Evolutionary conservation across 2,797 vertebrate species (phyloP).

Genomic region (Ctenochaetus hawaiiensis): DNA sequence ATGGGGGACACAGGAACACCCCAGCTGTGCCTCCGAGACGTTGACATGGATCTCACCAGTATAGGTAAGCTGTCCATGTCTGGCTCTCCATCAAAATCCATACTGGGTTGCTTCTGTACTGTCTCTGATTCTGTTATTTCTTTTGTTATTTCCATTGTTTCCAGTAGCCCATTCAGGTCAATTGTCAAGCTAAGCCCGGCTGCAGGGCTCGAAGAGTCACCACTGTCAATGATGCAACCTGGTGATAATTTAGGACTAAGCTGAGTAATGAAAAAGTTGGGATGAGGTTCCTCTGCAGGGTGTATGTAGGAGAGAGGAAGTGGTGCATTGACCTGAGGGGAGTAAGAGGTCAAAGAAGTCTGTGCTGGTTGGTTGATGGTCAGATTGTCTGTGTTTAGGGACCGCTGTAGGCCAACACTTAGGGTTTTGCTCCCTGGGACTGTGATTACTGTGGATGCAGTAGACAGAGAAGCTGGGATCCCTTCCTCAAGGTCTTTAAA

Average conservation of each 20-base stretch:
- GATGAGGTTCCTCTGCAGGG: slow-evolving; percentile 37
- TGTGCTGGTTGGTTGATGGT: not conserved
- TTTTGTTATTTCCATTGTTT: slow-evolving; percentile 58
- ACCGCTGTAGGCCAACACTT: slow-evolving; percentile 11
- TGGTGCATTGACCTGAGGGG: slow-evolving; percentile 1
- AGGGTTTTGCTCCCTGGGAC: slow-evolving; percentile 10
- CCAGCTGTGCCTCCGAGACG: slow-evolving; percentile 91
- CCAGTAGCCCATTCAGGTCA: slow-evolving; percentile 46
- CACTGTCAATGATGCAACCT: slow-evolving; percentile 44
- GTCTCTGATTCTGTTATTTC: slow-evolving; percentile 25
- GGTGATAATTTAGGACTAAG: slow-evolving; percentile 46
- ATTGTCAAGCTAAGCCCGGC: slow-evolving; percentile 58
- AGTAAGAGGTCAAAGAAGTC: slow-evolving; percentile 11
- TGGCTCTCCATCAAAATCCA: slow-evolving; percentile 61
- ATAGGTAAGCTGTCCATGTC: slow-evolving; percentile 84
- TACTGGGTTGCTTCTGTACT: not conserved
- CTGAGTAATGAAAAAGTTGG: slow-evolving; percentile 63
- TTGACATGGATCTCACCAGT: slow-evolving; percentile 87
- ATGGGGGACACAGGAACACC: slow-evolving; percentile 88
- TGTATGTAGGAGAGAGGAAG: slow-evolving; percentile 9
- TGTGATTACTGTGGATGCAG: slow-evolving; percentile 24
- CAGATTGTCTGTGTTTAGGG: slow-evolving; percentile 29
- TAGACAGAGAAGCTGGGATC: slow-evolving; percentile 1
- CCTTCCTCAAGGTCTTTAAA: slow-evolving; percentile 88
- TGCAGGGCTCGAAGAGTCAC: slow-evolving; percentile 28